Conservation (phyloP, 2,888 invertebrate species). For the Coecobrya sp. region DNA sequence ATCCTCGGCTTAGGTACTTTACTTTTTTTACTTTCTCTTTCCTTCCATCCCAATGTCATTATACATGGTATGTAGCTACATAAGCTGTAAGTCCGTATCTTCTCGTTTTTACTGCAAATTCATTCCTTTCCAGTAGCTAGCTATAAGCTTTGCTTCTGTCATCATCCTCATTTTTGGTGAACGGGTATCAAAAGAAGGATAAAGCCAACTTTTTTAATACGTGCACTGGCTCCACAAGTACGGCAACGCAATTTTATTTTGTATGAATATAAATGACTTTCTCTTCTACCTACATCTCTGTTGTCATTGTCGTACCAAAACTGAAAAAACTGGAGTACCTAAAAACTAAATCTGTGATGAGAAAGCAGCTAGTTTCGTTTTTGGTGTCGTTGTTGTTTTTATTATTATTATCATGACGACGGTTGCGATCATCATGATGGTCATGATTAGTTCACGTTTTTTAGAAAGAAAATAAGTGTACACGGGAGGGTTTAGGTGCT, state of each 20-base stretch:
- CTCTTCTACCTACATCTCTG: background rate
- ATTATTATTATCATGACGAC: background rate
- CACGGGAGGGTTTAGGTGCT: too few relatives aligned
- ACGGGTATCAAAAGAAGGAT: constrained; percentile 37
- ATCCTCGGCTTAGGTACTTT: background rate
- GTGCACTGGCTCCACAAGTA: constrained; percentile 34
- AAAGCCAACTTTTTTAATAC: constrained; percentile 46
- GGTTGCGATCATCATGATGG: background rate
- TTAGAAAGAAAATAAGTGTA: too few relatives aligned
- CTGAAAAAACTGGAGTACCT: too few relatives aligned
- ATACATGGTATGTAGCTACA: background rate
- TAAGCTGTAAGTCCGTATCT: background rate
- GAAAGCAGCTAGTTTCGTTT: too few relatives aligned
- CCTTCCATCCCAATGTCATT: background rate
- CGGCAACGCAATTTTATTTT: constrained; percentile 58
- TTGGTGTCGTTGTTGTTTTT: background rate
- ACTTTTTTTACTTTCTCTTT: background rate
- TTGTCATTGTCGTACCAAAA: too few relatives aligned
- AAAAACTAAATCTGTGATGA: too few relatives aligned
- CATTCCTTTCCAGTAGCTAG: background rate
- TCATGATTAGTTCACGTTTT: background rate
- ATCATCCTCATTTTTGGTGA: constrained; percentile 18
- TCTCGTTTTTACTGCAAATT: constrained; percentile 1
- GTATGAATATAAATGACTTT: constrained; percentile 71
- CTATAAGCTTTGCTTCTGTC: background rate